Conservation (phyloP, 2,797 vertebrate species). For the Aythya fuligula region DNA sequence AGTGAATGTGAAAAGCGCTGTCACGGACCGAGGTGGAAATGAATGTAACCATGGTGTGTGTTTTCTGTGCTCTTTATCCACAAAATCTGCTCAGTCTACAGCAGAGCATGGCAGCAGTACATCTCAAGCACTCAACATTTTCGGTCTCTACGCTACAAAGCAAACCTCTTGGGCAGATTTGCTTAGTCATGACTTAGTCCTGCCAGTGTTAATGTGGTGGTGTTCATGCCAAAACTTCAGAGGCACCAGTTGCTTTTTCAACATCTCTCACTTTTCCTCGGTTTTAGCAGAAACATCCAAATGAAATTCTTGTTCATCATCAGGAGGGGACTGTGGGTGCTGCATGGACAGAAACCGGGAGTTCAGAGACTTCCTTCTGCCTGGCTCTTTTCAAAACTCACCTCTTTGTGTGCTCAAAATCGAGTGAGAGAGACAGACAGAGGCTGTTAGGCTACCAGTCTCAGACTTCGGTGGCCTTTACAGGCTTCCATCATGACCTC, state of each 20-base stretch:
- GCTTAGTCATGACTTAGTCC: background rate
- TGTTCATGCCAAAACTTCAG: background rate
- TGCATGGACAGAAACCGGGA: background rate
- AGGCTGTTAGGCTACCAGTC: background rate
- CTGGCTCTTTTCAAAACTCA: background rate
- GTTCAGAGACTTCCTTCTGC: background rate
- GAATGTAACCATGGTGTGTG: background rate
- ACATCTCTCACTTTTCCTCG: background rate
- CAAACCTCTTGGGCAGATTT: background rate
- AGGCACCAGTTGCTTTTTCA: background rate
- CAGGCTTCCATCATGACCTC: background rate
- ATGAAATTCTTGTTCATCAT: background rate
- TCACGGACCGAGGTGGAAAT: background rate
- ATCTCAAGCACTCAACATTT: accelerated
- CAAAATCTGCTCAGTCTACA: background rate
- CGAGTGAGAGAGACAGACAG: background rate
- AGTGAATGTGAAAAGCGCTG: background rate
- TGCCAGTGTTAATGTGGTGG: background rate
- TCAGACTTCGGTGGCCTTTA: background rate
- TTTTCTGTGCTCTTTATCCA: background rate
- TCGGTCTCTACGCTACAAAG: background rate
- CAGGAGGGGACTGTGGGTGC: background rate
- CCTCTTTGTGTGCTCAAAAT: background rate
- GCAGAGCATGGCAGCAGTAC: background rate
- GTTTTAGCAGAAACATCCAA: background rate